These are phyloP conservation scores for Melanotaenia nigrans DNA, from an alignment of 2,797 vertebrate genomes.

Conservation along the genomic window DNA sequence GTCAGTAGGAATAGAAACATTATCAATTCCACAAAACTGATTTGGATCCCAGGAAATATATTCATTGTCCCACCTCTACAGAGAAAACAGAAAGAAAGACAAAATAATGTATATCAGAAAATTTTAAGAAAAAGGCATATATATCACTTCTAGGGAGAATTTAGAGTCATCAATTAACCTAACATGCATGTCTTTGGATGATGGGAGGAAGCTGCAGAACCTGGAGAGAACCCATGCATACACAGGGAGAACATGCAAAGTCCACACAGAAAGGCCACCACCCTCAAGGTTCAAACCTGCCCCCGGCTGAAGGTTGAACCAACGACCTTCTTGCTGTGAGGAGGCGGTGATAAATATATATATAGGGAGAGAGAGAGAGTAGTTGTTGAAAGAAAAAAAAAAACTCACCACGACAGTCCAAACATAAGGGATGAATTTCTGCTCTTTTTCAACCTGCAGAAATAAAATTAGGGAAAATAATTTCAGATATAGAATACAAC, in stretches of 20 bases:
- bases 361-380: not conserved
- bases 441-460: constrained; percentile 70
- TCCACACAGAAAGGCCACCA: too few species aligned
- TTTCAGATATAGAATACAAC: not conserved
- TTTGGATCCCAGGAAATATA: constrained; percentile 74
- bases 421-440: constrained; percentile 62
- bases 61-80: constrained; percentile 72
- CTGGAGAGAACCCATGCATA: too few species aligned
- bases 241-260: too few species aligned
- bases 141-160: too few species aligned
- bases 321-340: too few species aligned
- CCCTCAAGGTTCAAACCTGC: too few species aligned
- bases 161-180: too few species aligned
- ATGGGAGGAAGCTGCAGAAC: too few species aligned
- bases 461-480: not conserved
- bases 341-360: too few species aligned
- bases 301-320: too few species aligned
- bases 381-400: not conserved
- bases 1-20: constrained; percentile 63
- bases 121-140: not conserved
- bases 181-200: too few species aligned
- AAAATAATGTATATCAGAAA: not conserved
- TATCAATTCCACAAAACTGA: constrained; percentile 68
- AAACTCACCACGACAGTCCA: constrained; percentile 63
- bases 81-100: not conserved